Percentiles rank a stretch among this genome's conserved stretches.
Evolutionary conservation across 2,797 vertebrate genomes (phyloP).

Genomic region (Myoxocephalus aenaeus): DNA sequence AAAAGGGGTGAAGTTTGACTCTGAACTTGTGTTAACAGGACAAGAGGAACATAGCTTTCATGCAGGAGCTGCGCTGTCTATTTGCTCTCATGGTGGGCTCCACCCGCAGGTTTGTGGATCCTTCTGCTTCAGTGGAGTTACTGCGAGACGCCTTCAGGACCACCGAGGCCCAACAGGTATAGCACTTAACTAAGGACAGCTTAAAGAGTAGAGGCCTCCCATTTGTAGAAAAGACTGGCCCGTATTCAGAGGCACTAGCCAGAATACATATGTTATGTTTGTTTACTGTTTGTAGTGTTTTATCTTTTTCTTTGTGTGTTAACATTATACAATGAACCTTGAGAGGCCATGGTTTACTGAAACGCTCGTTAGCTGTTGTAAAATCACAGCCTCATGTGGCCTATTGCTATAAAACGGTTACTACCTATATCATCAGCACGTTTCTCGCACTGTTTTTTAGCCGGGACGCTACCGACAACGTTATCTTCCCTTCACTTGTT

Average conservation of each 20-base stretch:
- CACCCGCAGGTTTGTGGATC: conserved; percentile 92
- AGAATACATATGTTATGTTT: background rate
- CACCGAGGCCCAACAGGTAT: conserved; percentile 94
- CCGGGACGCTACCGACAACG: too few species aligned
- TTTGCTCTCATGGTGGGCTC: conserved; percentile 97
- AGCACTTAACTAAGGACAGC: background rate
- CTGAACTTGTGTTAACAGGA: conserved; percentile 82
- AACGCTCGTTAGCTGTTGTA: too few species aligned
- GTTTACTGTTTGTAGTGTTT: background rate
- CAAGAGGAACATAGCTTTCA: conserved; percentile 95
- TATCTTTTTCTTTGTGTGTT: background rate
- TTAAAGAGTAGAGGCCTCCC: background rate
- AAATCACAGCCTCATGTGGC: background rate
- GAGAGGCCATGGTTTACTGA: background rate
- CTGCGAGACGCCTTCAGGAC: conserved; percentile 93
- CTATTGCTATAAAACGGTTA: background rate
- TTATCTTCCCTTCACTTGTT: too few species aligned
- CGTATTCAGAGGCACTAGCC: background rate
- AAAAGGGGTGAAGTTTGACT: background rate
- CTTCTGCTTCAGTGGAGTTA: conserved; percentile 92
- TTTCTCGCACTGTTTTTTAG: too few species aligned
- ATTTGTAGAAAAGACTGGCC: background rate
- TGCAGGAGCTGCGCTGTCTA: conserved; percentile 96
- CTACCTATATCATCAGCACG: background rate
- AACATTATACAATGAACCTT: background rate